Base-by-base conservation (phyloP, 2,888 invertebrate genomes). In the Tortrix viridana region DNA sequence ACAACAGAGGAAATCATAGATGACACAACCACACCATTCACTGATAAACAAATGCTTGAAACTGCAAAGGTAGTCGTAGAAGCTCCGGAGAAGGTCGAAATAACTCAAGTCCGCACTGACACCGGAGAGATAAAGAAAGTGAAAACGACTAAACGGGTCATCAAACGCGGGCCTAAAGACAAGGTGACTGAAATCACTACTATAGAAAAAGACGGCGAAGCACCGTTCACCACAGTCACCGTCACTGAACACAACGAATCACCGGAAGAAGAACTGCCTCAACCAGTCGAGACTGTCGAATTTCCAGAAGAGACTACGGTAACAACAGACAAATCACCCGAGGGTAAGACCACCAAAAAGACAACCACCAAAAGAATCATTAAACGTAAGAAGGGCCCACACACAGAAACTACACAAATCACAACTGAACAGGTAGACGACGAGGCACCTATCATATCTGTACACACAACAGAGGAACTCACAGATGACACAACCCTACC, bases 151-250 rank as follows among this genome's bases (percentile, higher is more conserved):
- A 79, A 74, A 67, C 14, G 76, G 5, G 44, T 44, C 3, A 44
- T 55, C 32, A 55, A 55, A 32, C 43, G 44, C 22, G 54, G 54
- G 4, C 54, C 54, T 0, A 55, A 44, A 12, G 23, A 32, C 12
- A 79, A 74, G 80, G 85, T 83, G 69, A 89, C 75, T 74, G 83
- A 78, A 81, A 88, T 86, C 74, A 84, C 26, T 1, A 55, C 54
- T 1, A 19, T 55, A 2, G 44, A 55, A 55, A 55, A 55, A 69
- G 83, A 69, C 70, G 84, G 47, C 81, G 85, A 48, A 76, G 71
- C 4, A 14, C 38, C 38, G 12, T 7, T 38, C 12, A 38, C 3
- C 9, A 7, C 38, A 7, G 12, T 38, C 12, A 7, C 38, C n/a
- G 38, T 14, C 9, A 14, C 12, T 12, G 38, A 38, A 38, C 2